A percentile compares a stretch with the other conserved stretches of the same genome.
Evolutionary conservation across 2,113 vertebrate species (phyloP).

Genomic region (Gnathochromis pfefferi): DNA sequence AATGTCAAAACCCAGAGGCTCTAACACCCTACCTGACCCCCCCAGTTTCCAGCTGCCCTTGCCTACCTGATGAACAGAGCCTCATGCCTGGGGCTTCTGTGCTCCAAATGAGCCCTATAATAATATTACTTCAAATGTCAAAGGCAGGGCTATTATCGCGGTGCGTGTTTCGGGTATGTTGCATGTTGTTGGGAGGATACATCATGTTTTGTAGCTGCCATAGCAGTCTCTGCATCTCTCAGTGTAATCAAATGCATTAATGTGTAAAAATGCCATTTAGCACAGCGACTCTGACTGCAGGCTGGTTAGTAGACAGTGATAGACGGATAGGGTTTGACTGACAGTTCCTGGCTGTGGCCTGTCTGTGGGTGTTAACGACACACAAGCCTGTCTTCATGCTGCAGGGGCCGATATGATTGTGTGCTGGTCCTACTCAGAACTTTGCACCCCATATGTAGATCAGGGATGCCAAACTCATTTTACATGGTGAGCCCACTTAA

Average conservation of each 20-base stretch:
- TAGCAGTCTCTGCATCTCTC: slow-evolving; percentile 26
- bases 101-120: slow-evolving; percentile 63
- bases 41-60: slow-evolving; percentile 19
- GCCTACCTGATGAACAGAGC: slow-evolving; percentile 59
- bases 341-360: slow-evolving; percentile 49
- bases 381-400: slow-evolving; percentile 21
- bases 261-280: slow-evolving; percentile 74
- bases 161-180: slow-evolving; percentile 13
- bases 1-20: slow-evolving; percentile 71
- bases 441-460: background rate
- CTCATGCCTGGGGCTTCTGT: slow-evolving; percentile 37
- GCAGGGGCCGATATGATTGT: background rate
- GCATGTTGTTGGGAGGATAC: background rate
- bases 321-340: slow-evolving; percentile 56
- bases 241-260: slow-evolving; percentile 67
- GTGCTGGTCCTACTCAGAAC: background rate
- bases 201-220: slow-evolving; percentile 29
- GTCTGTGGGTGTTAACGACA: slow-evolving; percentile 45
- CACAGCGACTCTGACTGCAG: slow-evolving; percentile 52
- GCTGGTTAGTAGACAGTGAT: slow-evolving; percentile 51
- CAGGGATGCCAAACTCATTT: background rate
- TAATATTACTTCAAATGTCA: slow-evolving; percentile 71
- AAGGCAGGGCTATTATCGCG: slow-evolving; percentile 49
- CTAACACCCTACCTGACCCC: slow-evolving; percentile 45
- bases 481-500: background rate